A percentile compares a stretch with the other conserved stretches of the same genome.
phyloP scores from a whole-genome alignment of 1,140 invertebrate species.

The Drosophila lacteicornis region DNA sequence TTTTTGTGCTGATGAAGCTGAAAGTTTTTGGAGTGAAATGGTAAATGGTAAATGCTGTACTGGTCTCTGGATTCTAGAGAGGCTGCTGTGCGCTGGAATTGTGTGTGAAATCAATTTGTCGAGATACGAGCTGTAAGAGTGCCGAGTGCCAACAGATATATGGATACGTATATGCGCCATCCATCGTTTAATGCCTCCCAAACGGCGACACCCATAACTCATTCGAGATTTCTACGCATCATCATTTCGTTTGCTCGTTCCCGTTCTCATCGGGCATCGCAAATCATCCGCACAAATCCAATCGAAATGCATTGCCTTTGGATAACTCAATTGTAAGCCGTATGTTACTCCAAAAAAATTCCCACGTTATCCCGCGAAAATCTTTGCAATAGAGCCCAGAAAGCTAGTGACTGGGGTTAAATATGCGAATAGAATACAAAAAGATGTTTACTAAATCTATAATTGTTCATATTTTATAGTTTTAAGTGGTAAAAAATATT shows the following conservation, averaged over 20 bases:
- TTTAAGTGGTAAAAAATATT: no score
- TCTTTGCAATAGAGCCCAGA: not conserved
- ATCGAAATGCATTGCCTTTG: slow-evolving; percentile 5
- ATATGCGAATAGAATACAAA: not conserved
- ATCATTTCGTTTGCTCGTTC: not conserved
- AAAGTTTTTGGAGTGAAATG: slow-evolving; percentile 25
- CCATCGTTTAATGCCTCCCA: slow-evolving; percentile 51
- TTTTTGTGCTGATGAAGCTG: slow-evolving; percentile 55
- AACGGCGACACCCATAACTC: slow-evolving; percentile 62
- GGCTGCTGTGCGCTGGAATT: slow-evolving; percentile 36
- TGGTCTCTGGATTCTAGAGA: not conserved
- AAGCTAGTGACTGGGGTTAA: not conserved
- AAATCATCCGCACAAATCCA: slow-evolving; percentile 11
- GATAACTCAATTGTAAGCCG: slow-evolving; percentile 14
- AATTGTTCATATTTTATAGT: no score
- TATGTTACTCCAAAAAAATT: not conserved
- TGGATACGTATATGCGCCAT: slow-evolving; percentile 22
- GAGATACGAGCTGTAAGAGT: slow-evolving; percentile 66
- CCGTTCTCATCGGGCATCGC: slow-evolving; percentile 15
- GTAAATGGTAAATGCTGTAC: slow-evolving; percentile 21
- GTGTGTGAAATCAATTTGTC: slow-evolving; percentile 82
- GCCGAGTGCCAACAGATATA: slow-evolving; percentile 18
- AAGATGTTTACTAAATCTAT: no score
- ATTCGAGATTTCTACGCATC: slow-evolving; percentile 38
- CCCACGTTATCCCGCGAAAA: not conserved